Evolutionary conservation across 2,888 invertebrate genomes (phyloP), one percentile per base, ranked within the genome.

Genomic region (Fissipunctia ypsillon): DNA sequence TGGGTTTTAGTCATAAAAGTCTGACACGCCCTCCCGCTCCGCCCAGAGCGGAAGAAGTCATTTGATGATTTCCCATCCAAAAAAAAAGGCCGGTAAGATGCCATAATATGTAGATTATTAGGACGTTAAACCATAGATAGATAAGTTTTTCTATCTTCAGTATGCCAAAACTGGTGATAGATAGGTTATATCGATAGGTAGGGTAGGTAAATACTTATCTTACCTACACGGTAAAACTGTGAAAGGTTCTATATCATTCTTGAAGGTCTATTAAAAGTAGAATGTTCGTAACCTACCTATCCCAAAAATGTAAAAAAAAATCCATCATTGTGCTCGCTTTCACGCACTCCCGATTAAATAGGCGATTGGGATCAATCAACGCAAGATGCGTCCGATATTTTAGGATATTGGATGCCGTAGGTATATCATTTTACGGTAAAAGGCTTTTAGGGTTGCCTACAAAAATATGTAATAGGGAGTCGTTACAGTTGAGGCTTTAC

Each of bases 361-460:
- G 81, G 80, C 81, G 77, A 77, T 81, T 67, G 78, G 85, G 78
- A 85, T 86, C 86, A 87, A 87, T 87, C 86, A 87, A 79, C 69
- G 81, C 71, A 73, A 75, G 79, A 80, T 73, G 84, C 75, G 75
- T 71, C 76, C 82, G 77, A 86, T 86, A 83, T 80, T 84, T 87
- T 80, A 78, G 79, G 79, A 61, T 79, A 84, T 82, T 79, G 81
- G 74, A 57, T 52, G 48, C 63, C 70, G 66, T 73, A n/a, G n/a
- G n/a, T n/a, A 63, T 73, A 80, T 83, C 72, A 80, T 82, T 80
- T 83, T 60, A 76, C 57, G 57, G 61, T 72, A 74, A 83, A 83
- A 83, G 66, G 66, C 77, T 83, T 81, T 82, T 65, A 67, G 71
- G 69, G 56, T 56, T 67, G 41, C 31, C 38, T 70, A 57, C 50